Base-by-base conservation (phyloP, 2,113 vertebrate species). In the Vidua macroura region DNA sequence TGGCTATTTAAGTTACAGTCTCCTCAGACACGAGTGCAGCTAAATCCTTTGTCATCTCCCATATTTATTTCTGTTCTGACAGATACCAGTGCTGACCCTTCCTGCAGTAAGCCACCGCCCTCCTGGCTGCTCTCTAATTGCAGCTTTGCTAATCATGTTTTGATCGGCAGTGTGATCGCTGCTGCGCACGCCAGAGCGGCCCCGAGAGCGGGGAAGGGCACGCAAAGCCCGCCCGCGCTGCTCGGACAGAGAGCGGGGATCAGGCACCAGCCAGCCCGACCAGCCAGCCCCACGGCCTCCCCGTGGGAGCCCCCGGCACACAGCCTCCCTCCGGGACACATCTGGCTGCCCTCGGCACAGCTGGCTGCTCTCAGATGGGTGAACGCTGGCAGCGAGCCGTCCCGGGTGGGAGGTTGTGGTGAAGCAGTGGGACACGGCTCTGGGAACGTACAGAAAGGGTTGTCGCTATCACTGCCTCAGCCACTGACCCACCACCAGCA, bases 101-200 rank as follows among this genome's bases (percentile, higher is more conserved):
- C 51, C 79, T 27, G 59, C 85, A 56, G 14, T 56, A 92, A 94
- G 88, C 83, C 85, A 23, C 75, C 86, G 93, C 93, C 90, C 96
- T 90, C 24, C 85, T 51, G 90, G 68, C 92, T 88, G 11, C 44
- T 2, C 60, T 88, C 76, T 93, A 92, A 95, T 88, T 92, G 94
- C 95, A 79, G 88, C 79, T 93, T 66, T 64, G 92, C 95, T 94
- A 93, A 96, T 96, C 86, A 63, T 1, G 68, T 92, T 95, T 68
- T 67, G 94, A 70, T 80, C 78, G 21, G 25, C 94, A 10, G 73
- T 66, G 60, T 76, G 68, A 89, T 87, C 69, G 2, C 80, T 22
- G 91, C 88, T 31, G 83, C 49, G 78, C 88, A 49, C 66, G 58
- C 83, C 79, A 24, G 1, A 48, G 52, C 24, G 1, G 88, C 67